Conservation (phyloP, 1,140 invertebrate species). For the Aphis gossypii region DNA sequence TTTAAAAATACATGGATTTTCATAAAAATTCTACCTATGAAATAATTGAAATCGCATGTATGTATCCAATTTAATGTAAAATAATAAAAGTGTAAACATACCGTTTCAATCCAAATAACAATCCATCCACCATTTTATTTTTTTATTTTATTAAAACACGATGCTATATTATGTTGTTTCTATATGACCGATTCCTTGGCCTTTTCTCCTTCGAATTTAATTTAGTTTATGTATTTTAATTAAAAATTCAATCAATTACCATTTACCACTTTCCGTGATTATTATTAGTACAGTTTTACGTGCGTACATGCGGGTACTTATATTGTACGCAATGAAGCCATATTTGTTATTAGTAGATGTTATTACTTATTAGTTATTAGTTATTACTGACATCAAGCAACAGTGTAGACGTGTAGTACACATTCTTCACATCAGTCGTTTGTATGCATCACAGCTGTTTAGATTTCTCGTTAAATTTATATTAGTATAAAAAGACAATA, state of each 20-base stretch:
- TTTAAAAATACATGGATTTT: conserved; percentile 19
- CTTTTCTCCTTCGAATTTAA: not conserved
- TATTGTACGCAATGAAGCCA: not conserved
- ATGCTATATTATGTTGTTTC: not conserved
- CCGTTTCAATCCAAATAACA: not conserved
- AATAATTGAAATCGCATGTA: not conserved
- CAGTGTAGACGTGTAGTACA: not conserved
- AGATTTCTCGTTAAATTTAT: conserved; percentile 40
- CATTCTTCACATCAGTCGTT: conserved; percentile 3
- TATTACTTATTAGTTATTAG: conserved; percentile 16
- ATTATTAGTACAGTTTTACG: not conserved
- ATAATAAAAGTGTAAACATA: not conserved
- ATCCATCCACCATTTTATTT: not conserved
- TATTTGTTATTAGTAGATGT: not conserved
- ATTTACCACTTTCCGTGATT: conserved; percentile 15
- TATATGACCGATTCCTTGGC: not conserved
- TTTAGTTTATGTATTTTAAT: conserved; percentile 33
- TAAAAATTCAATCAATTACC: conserved; percentile 30
- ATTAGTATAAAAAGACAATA: conserved; percentile 28
- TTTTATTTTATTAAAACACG: not conserved
- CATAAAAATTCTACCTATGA: not conserved
- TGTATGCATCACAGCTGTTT: not conserved
- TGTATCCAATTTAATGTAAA: not conserved
- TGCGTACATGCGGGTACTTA: conserved; percentile 43
- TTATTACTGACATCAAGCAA: not conserved